Evolutionary conservation across 2,888 invertebrate genomes (phyloP), one percentile per base, ranked within the genome.

Genomic region (Sthenelais limicola): DNA sequence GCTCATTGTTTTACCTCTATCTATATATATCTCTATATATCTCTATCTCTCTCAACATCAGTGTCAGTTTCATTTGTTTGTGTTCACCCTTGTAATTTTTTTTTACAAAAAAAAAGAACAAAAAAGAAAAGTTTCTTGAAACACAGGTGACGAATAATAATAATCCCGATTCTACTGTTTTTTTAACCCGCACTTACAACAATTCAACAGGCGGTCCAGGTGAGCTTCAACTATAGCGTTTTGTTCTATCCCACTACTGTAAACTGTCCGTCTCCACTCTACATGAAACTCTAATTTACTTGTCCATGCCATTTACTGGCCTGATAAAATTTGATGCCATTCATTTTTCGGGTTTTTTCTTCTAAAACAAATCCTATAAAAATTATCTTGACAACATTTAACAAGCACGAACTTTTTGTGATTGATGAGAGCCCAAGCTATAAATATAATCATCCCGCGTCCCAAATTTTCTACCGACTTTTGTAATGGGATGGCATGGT

Each of bases 141-240:
- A 62, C 35, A 38, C 21, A 62, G 62, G 62, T 62, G 62, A 62
- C 62, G 38, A 48, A 28, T 54, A 70, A 70, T 56, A 56, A 56
- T 70, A 70, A 70, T 38, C 70, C 70, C 70, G 54, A 51, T 70
- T 68, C 51, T 56, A 35, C 52, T 70, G 51, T 70, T 49, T 70
- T 70, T 70, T 70, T 70, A 38, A 70, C 52, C 56, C 52, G 70
- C 70, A 70, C 70, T 52, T 70, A 51, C 70, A 38, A 33, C 67
- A 62, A 62, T 62, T 24, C 67, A 67, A 48, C 70, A 70, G 70
- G 26, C 54, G 70, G 70, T 54, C 70, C 70, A 70, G 70, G 70
- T 70, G 70, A 70, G 70, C 52, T 35, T 35, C 62, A 38, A 18
- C 43, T 21, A n/a, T 38, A 62, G 62, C 62, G 62, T 62, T 62